Base-by-base conservation (phyloP, 2,888 invertebrate genomes). In the Nomada goodeniana region DNA sequence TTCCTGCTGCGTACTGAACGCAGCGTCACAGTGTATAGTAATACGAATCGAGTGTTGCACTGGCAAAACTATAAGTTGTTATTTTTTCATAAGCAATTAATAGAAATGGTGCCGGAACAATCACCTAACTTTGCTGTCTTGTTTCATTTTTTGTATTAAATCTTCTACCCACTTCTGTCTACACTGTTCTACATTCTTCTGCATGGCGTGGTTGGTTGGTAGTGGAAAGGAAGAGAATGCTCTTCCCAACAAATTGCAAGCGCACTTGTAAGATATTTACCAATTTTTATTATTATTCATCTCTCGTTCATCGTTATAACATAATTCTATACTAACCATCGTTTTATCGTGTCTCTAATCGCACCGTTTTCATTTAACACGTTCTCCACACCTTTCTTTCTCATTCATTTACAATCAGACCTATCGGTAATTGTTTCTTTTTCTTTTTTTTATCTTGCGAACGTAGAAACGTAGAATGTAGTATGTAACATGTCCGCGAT, bases 221-320 rank as follows among this genome's bases (percentile, higher is more conserved):
- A 95, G 95, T 95, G 95, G 95, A 94, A 95, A 95, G 94, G 95
- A 95, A 94, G 95, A 95, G 94, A 95, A 95, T 95, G 95, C 95
- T 95, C 95, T 95, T 94, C 95, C 95, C 95, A 95, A 94, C 95
- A 95, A 95, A 95, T 95, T 95, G 94, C 95, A 95, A 95, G 95
- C 95, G 94, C 95, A 95, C 95, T 95, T 95, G 95, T 95, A 95
- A 95, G 95, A 95, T 94, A 94, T 94, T 93, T 93, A 92, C 91
- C 89, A 93, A 73, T 91, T 92, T 93, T 91, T 91, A 91, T 90
- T 91, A 91, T 91, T 91, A 90, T 74, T 86, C 87, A 87, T 79
- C 29, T 85, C 69, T 76, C 78, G 42, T 75, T 78, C 78, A 73
- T 85, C 69, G 61, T 67, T 52, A n/a, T 87, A 84, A 87, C 82